phyloP scores from a whole-genome alignment of 2,888 invertebrate genomes.

The Habroteleia sp. region DNA sequence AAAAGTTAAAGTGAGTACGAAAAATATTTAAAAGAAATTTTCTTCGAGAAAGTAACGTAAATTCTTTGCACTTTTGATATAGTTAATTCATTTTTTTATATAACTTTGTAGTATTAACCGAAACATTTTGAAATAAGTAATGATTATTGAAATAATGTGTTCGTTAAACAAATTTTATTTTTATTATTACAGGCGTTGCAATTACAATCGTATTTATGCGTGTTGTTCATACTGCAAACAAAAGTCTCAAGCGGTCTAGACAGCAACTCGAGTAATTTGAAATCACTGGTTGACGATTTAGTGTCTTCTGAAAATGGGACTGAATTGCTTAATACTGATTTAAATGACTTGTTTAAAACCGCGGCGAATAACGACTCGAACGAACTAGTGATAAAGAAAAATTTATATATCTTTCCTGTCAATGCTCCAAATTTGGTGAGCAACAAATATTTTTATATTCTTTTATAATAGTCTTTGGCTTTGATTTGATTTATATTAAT shows the following conservation, averaged over 20 bases:
- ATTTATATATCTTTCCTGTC: constrained; percentile 54
- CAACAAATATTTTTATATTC: too few species aligned
- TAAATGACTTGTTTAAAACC: constrained; percentile 19
- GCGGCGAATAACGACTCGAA: constrained; percentile 23
- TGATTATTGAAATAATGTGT: too few species aligned
- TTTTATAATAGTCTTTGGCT: too few species aligned
- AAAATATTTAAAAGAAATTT: too few species aligned
- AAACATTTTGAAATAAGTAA: too few species aligned
- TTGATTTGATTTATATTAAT: too few species aligned
- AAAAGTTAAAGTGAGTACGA: constrained; percentile 21
- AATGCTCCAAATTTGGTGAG: constrained; percentile 53
- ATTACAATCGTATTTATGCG: too few species aligned
- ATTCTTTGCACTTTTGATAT: neutral
- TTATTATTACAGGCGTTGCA: too few species aligned
- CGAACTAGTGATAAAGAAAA: constrained; percentile 45
- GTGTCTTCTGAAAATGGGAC: constrained; percentile 30
- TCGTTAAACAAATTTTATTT: too few species aligned
- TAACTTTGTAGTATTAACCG: too few species aligned
- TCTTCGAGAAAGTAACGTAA: neutral
- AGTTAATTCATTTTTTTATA: too few species aligned
- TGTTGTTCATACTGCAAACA: too few species aligned
- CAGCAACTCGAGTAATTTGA: constrained; percentile 33
- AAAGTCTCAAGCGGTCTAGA: constrained; percentile 33
- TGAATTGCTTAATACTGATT: constrained; percentile 19
- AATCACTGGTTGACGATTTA: constrained; percentile 38